Base-by-base conservation (phyloP, 2,888 invertebrate genomes). In the Orgyia antiqua region DNA sequence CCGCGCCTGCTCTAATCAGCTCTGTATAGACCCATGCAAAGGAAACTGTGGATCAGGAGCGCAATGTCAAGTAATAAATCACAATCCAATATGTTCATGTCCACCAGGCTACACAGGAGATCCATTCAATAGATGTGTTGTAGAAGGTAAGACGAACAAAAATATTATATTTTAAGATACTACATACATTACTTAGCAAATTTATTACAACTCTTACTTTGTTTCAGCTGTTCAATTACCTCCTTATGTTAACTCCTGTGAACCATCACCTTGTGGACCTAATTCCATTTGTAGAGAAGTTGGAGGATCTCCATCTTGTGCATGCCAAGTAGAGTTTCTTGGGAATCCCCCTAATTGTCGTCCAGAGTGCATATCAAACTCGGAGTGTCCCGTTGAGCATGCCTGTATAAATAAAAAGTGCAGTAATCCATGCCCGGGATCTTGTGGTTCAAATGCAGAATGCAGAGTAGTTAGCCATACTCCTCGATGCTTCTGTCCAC, bases 321-420 rank as follows among this genome's bases (percentile, higher is more conserved):
- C 92, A 13, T 94, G 94, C 58, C 67, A 90, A n/a, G 83, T 88
- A n/a, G 87, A 88, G 17, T 93, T 87, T 64, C 77, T 88, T 25
- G 93, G 93, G 33, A 87, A 88, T 35, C 92, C 94, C 19, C 93
- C 93, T 4, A 90, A 90, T 56, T 93, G 93, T 62, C 86, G 89
- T 31, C 93, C 93, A 13, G 93, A 93, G 83, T 94, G 94, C 60
- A 88, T 91, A 27, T 84, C 90, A 3, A 93, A 93, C 62, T 88
- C 90, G n/a, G 93, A 93, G 73, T 94, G 94, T 68, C 63, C 90
- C 0, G 87, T 88, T 36, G 87, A 90, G 53, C 67, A 88, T 52
- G 93, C 93, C 9, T 94, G 94, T 58, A 88, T 92, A 10, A 91
- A 91, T 63, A 89, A 90, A 48, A 92, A 91, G 76, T 94, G 94